These are phyloP conservation scores for Eubasilissa splendida DNA, from an alignment of 2,888 invertebrate species.

Conservation along the genomic window DNA sequence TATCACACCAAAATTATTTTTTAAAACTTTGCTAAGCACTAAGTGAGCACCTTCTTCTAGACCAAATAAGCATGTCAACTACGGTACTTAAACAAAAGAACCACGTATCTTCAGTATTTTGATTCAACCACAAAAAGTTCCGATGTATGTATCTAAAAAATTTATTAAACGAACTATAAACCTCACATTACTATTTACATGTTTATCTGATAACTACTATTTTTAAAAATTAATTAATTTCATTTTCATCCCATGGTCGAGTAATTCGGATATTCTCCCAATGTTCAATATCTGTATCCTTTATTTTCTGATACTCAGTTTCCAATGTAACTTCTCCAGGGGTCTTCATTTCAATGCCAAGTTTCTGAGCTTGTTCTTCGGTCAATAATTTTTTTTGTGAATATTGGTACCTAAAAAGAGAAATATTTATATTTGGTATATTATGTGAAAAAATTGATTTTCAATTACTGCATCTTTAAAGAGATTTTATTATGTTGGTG, in stretches of 20 bases:
- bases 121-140: not conserved
- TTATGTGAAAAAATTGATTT: not conserved
- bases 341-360: constrained; percentile 79
- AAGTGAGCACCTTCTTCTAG: too few relatives aligned
- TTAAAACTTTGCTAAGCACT: too few relatives aligned
- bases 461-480: too few relatives aligned
- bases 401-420: constrained; percentile 71
- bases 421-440: not conserved
- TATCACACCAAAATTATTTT: too few relatives aligned
- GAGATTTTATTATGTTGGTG: too few relatives aligned
- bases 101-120: not conserved
- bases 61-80: not conserved
- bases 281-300: constrained; percentile 81
- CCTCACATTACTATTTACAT: not conserved
- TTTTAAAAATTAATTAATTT: not conserved
- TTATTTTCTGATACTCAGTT: constrained; percentile 81
- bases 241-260: constrained; percentile 85
- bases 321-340: constrained; percentile 82
- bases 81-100: not conserved
- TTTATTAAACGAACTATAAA: not conserved
- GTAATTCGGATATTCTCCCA: constrained; percentile 92
- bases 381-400: constrained; percentile 68
- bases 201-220: not conserved
- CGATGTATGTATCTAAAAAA: not conserved
- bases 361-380: constrained; percentile 78